A percentile compares a stretch with the other conserved stretches of the same genome.
These are phyloP conservation scores for Papilio helenus DNA, from an alignment of 1,140 invertebrate genomes.

Conservation along the genomic window DNA sequence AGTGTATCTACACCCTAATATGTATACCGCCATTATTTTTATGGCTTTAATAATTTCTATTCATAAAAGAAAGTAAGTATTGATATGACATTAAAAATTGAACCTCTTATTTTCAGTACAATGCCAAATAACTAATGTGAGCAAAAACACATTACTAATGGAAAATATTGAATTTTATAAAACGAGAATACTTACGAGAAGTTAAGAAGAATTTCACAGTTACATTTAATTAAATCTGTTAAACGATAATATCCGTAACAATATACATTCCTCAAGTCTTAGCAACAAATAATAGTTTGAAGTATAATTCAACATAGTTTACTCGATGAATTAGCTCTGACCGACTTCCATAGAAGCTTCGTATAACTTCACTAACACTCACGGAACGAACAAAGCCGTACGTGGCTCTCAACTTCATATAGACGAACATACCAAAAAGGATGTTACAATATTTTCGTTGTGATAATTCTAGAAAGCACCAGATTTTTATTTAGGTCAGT, in stretches of 20 bases:
- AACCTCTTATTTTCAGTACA: neutral
- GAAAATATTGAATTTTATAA: too few relatives aligned
- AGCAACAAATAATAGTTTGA: neutral
- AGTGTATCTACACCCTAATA: slow-evolving; percentile 53
- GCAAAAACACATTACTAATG: too few relatives aligned
- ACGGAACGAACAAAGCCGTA: slow-evolving; percentile 22
- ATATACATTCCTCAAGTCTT: slow-evolving; percentile 8
- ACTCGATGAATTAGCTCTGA: slow-evolving; percentile 40
- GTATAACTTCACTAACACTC: slow-evolving; percentile 33
- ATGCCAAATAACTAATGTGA: too few relatives aligned
- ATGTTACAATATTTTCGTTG: too few relatives aligned
- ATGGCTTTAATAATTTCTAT: slow-evolving; percentile 22
- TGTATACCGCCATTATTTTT: slow-evolving; percentile 54
- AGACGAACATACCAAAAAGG: neutral
- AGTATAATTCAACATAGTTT: slow-evolving; percentile 43
- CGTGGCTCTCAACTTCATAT: neutral
- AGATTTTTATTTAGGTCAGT: neutral
- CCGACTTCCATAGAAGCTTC: slow-evolving; percentile 48
- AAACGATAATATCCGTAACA: neutral
- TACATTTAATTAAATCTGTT: too few relatives aligned
- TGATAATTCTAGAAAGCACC: neutral
- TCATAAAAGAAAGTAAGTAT: slow-evolving; percentile 4
- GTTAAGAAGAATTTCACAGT: neutral
- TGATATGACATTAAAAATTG: neutral
- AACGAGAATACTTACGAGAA: too few relatives aligned